A percentile compares a stretch with the other conserved stretches of the same genome.
Evolutionary conservation across 2,888 invertebrate species (phyloP).

Genomic region (Parelbella ahira): DNA sequence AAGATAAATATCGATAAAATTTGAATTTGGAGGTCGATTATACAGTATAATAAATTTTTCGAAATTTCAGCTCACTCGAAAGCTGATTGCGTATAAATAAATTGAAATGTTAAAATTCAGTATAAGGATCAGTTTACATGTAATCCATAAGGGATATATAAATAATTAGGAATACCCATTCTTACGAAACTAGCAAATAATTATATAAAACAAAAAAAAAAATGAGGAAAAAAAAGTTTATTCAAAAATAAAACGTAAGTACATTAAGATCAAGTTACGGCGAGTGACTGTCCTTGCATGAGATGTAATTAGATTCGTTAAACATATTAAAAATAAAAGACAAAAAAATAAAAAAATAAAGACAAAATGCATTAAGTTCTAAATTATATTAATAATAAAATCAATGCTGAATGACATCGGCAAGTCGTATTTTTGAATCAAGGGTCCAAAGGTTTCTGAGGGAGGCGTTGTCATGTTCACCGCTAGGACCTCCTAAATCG

Average conservation of each 20-base stretch:
- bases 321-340: too few species aligned
- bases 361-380: not conserved
- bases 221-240: constrained; percentile 28
- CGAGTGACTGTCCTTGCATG: constrained; percentile 2
- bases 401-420: too few species aligned
- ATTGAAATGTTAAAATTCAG: too few species aligned
- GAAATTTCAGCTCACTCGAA: constrained; percentile 19
- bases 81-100: too few species aligned
- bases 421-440: too few species aligned
- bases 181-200: not conserved
- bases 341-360: not conserved
- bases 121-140: too few species aligned
- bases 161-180: too few species aligned
- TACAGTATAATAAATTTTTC: constrained; percentile 22
- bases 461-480: too few species aligned
- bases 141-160: too few species aligned
- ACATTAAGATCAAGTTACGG: constrained; percentile 5
- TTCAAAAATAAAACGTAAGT: constrained; percentile 25
- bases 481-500: too few species aligned
- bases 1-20: constrained; percentile 32
- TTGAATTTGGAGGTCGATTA: constrained; percentile 45
- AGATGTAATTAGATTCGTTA: constrained; percentile 13
- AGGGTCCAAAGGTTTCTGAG: too few species aligned
- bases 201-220: constrained; percentile 23
- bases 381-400: too few species aligned